These are phyloP conservation scores for Coenobita brevimanus DNA, from an alignment of 1,140 invertebrate species.

Conservation along the genomic window DNA sequence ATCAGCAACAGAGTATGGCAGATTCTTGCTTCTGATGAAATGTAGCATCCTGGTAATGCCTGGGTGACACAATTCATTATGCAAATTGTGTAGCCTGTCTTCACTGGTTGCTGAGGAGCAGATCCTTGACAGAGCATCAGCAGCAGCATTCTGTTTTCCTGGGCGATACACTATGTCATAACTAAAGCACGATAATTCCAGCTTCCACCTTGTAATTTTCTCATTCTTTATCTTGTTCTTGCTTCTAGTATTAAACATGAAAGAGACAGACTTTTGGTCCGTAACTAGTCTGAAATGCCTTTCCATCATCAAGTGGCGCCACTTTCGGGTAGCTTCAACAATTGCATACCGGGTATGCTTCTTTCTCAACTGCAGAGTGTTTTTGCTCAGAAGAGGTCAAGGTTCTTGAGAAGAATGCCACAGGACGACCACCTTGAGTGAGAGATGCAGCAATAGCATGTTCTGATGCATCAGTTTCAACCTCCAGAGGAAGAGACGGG, in stretches of 20 bases:
- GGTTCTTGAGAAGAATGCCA: conserved; percentile 67
- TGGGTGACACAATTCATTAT: no score
- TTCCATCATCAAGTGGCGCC: conserved; percentile 58
- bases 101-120: neutral
- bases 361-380: conserved; percentile 62
- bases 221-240: neutral
- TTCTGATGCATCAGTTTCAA: conserved; percentile 56
- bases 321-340: conserved; percentile 46
- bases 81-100: no score
- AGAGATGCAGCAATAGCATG: conserved; percentile 68
- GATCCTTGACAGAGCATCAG: neutral
- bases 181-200: neutral
- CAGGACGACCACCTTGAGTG: conserved; percentile 50
- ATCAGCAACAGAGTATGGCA: no score
- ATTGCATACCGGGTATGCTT: conserved; percentile 68
- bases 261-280: conserved; percentile 67
- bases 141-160: neutral
- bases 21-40: no score
- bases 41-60: no score
- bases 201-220: neutral
- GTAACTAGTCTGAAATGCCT: conserved; percentile 68
- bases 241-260: conserved; percentile 50
- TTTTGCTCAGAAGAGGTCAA: neutral
- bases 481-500: neutral
- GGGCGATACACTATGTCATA: conserved; percentile 14